Base-by-base conservation (phyloP, 2,113 vertebrate species). In the Sebastes schlegelii region DNA sequence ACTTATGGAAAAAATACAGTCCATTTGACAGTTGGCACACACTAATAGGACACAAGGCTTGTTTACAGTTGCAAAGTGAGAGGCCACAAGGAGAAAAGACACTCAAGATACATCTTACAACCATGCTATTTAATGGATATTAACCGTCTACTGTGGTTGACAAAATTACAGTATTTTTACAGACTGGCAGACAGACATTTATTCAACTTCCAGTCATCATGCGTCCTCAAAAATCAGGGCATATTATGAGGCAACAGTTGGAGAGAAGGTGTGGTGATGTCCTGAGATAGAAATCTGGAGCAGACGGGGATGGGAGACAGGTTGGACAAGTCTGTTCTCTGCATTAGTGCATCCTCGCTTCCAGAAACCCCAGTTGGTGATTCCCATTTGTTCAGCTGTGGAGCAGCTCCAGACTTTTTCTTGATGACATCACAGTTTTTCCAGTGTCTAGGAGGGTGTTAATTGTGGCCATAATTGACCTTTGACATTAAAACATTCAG, bases 251-350 rank as follows among this genome's bases (percentile, higher is more conserved):
- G 14, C 3, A 48, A 43, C 45, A 48, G 51, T 61, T 63, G 19
- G 43, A 43, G 17, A 12, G 46, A 51, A 64, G 58, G 82, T 49
- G 75, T 66, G 52, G 21, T 34, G 40, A 40, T 74, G 60, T 64
- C n/a, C 45, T 9, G 8, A 70, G 14, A 70, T 7, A 51, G 0
- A n/a, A n/a, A 62, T 49, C 3, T 71, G 73, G 10, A 43, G 6
- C 45, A 26, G 54, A 26, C 26, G 14, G 40, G 61, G 52, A 76
- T 64, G 64, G 55, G 60, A 78, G 68, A 86, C 84, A 66, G 69
- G 84, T 81, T 68, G 51, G 77, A 83, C 84, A 60, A 26, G 76
- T 80, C 55, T 82, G 65, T 65, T 9, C 51, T n/a, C 3, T 68
- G 4, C 54, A 10, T 74, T 19, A 1, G 17, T 52, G 21, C 19